Conservation (phyloP, 2,888 invertebrate species). For the Mesoligia furuncula region DNA sequence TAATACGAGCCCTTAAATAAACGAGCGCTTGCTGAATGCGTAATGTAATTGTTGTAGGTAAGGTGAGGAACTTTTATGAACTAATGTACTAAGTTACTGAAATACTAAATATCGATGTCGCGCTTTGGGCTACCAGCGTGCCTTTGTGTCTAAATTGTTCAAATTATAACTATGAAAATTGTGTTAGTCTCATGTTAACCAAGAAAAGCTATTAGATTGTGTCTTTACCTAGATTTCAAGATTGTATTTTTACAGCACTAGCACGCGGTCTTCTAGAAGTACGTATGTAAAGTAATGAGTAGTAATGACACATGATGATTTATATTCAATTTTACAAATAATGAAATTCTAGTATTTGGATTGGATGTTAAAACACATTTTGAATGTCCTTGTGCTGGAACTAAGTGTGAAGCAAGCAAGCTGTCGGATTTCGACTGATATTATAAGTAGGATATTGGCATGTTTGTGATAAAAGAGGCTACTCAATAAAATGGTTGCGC, state of each 20-base stretch:
- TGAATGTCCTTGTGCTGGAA: constrained; percentile 19
- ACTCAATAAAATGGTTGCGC: constrained; percentile 60
- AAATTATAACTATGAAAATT: constrained; percentile 29
- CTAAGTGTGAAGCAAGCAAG: constrained; percentile 52
- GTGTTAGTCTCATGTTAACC: constrained; percentile 29
- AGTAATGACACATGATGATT: constrained; percentile 32
- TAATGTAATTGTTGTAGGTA: constrained; percentile 41
- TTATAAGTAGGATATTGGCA: constrained; percentile 72
- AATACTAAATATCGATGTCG: constrained; percentile 34
- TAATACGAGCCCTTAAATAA: constrained; percentile 43
- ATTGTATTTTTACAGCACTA: constrained; percentile 36
- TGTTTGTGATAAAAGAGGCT: constrained; percentile 77
- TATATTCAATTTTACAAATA: constrained; percentile 29
- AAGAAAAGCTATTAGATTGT: constrained; percentile 45
- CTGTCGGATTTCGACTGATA: constrained; percentile 76
- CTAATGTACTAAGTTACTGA: constrained; percentile 36
- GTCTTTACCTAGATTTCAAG: constrained; percentile 32
- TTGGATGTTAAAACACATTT: constrained; percentile 19
- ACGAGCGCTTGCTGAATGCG: constrained; percentile 48
- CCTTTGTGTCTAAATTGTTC: constrained; percentile 22
- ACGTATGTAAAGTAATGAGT: constrained; percentile 26
- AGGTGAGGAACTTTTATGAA: constrained; percentile 32
- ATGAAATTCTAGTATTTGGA: constrained; percentile 27
- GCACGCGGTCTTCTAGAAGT: constrained; percentile 49
- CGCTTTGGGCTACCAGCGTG: constrained; percentile 27